phyloP scores from a whole-genome alignment of 2,797 vertebrate genomes.

The Sebastes trivittatus region DNA sequence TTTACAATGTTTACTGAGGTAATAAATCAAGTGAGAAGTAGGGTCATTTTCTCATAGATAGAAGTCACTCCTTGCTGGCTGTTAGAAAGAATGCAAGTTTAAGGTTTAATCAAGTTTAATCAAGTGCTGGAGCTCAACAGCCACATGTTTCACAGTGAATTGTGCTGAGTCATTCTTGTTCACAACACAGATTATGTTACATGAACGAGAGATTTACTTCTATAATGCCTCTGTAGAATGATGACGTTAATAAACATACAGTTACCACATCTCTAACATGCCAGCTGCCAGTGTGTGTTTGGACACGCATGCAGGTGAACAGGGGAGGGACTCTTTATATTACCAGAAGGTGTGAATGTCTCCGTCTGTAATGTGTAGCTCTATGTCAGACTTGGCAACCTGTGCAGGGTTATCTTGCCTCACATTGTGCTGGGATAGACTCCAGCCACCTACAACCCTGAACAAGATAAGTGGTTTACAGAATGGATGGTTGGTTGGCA shows the following conservation, averaged over 20 bases:
- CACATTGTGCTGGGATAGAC: not conserved
- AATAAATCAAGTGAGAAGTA: no score
- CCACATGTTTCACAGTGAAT: not conserved
- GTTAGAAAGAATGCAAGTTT: no score
- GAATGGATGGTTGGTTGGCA: not conserved
- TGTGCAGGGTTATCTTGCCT: not conserved
- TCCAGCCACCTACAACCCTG: not conserved
- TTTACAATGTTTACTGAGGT: no score
- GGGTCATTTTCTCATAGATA: no score
- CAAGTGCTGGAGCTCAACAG: not conserved
- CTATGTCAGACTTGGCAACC: not conserved
- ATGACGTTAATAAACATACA: not conserved
- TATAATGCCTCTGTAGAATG: no score
- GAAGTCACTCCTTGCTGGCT: no score
- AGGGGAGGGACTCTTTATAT: not conserved
- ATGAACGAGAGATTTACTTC: not conserved
- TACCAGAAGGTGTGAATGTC: not conserved
- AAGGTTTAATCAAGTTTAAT: no score
- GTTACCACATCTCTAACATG: not conserved
- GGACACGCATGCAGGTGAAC: not conserved
- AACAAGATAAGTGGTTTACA: not conserved
- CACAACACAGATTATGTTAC: not conserved
- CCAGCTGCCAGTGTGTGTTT: not conserved
- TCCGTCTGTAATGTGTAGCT: not conserved
- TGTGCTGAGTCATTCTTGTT: conserved; percentile 12